Evolutionary conservation across 2,113 vertebrate species (phyloP), one percentile per base, ranked within the genome.

Genomic region (Nipponia nippon): DNA sequence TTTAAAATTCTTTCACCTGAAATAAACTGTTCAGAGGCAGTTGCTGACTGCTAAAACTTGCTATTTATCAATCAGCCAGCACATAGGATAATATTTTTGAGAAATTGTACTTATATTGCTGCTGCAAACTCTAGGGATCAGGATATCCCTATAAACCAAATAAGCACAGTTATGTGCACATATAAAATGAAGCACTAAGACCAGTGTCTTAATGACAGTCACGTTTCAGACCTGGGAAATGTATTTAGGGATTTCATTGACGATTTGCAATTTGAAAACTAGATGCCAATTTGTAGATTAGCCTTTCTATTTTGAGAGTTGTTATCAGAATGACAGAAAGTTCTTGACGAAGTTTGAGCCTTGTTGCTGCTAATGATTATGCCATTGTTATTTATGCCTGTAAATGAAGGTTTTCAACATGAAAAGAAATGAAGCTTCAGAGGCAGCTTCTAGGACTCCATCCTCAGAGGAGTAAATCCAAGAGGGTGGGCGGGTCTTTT

Each of bases 401-500:
- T 72, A 94, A 97, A 92, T 92, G 34, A 94, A 92, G 86, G 84
- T 38, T 95, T 95, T 97, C 90, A 96, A 93, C 96, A 87, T 95
- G 83, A 95, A 95, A 95, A 89, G 94, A 84, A 82, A 59, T 26
- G 21, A 69, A 93, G 36, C 96, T 97, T 95, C 86, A 95, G 86
- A 95, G 82, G 83, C 83, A 79, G 66, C 80, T 97, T 96, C 86
- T 97, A 95, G 96, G 94, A 94, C 93, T 75, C 47, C 53, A 27
- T 55, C 92, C 97, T 92, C 95, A 58, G 96, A 81, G 96, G 93
- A 97, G 40, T 90, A 98, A 97, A 96, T 97, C 87, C n/a, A 96
- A 97, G 90, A 85, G 81, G 71, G 80, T 97, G 78, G 97, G 96
- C 25, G 67, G 94, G 84, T 90, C 93, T 92, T 97, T 93, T 42